Evolutionary conservation across 2,113 vertebrate genomes (phyloP).

Genomic region (Larimichthys polyactis): DNA sequence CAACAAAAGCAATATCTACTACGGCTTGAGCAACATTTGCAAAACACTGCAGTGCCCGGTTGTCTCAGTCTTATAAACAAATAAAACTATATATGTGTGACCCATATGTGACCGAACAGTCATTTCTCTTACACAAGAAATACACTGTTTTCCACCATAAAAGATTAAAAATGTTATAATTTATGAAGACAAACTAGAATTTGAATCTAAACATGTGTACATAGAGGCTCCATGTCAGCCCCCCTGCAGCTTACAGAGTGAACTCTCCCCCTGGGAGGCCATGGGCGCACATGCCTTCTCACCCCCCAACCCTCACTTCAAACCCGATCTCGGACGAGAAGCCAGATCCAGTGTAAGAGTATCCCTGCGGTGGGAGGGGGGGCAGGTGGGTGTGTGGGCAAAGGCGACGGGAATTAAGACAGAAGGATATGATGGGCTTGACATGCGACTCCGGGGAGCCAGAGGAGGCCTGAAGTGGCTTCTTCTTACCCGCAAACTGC

Average conservation of each 20-base stretch:
- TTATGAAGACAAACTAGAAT: neutral
- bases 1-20: neutral
- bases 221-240: neutral
- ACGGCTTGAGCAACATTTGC: too few species aligned
- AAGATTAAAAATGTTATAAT: neutral
- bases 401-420: conserved; percentile 48
- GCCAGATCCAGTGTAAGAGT: conserved; percentile 51
- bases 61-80: too few species aligned
- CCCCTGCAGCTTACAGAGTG: neutral
- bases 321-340: conserved; percentile 26
- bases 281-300: neutral
- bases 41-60: too few species aligned
- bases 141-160: neutral
- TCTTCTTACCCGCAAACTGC: conserved; percentile 35
- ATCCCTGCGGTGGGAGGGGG: conserved; percentile 7
- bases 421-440: conserved; percentile 55
- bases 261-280: conserved; percentile 23
- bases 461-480: neutral
- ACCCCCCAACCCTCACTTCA: neutral
- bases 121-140: neutral
- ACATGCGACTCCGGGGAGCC: conserved; percentile 47
- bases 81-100: too few species aligned
- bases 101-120: too few species aligned
- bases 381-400: conserved; percentile 4
- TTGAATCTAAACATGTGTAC: too few species aligned